Conservation (phyloP, 2,888 invertebrate species). For the Ophion ellenae region DNA sequence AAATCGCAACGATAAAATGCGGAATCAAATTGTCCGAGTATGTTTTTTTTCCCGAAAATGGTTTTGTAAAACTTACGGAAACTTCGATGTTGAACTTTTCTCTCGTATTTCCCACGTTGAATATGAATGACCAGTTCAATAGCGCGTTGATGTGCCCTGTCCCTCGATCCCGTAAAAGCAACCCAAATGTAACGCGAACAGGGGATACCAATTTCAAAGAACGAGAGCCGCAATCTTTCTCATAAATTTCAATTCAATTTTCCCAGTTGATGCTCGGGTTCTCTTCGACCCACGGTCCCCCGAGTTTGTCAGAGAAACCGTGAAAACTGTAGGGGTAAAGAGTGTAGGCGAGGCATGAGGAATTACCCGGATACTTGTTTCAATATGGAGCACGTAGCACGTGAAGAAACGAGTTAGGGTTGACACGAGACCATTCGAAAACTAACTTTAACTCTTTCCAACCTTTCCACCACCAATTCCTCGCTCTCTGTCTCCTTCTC, state of each 20-base stretch:
- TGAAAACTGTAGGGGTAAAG: slow-evolving; percentile 16
- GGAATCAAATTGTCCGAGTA: too few relatives aligned
- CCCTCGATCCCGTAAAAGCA: neutral
- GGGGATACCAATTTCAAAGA: neutral
- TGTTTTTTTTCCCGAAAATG: neutral
- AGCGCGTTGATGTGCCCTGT: neutral
- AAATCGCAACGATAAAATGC: too few relatives aligned
- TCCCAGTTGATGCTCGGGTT: slow-evolving; percentile 26
- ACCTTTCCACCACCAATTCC: neutral
- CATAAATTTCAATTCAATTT: slow-evolving; percentile 50
- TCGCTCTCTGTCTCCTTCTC: neutral
- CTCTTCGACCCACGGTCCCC: neutral
- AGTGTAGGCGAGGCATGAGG: slow-evolving; percentile 15
- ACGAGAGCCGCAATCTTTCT: slow-evolving; percentile 8
- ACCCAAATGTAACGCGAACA: neutral
- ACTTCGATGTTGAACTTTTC: neutral
- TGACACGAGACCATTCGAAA: slow-evolving; percentile 42
- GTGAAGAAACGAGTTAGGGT: slow-evolving; percentile 44
- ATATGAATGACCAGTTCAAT: neutral
- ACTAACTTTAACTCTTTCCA: slow-evolving; percentile 17
- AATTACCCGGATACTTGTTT: slow-evolving; percentile 54
- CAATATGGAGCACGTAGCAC: slow-evolving; percentile 31
- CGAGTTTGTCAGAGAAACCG: slow-evolving; percentile 1
- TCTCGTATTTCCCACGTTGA: neutral
- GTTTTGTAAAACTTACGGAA: neutral